These are phyloP conservation scores for Mystacides longicornis DNA, from an alignment of 2,888 invertebrate species.

Conservation along the genomic window DNA sequence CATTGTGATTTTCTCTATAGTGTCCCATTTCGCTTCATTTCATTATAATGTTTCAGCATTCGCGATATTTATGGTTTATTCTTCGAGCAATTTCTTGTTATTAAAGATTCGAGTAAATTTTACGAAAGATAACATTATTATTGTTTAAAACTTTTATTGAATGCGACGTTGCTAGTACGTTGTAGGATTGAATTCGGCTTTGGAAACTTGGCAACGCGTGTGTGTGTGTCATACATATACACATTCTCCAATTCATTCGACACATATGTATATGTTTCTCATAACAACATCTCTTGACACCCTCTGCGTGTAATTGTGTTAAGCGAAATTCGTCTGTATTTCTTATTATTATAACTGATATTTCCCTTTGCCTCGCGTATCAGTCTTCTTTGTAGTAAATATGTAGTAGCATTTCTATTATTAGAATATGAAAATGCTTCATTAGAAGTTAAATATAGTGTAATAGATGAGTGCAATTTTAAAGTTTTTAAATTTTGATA, in stretches of 20 bases:
- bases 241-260: not conserved
- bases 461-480: not conserved
- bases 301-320: not conserved
- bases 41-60: too few species aligned
- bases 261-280: not conserved
- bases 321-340: not conserved
- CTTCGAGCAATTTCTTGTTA: too few species aligned
- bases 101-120: too few species aligned
- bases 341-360: not conserved
- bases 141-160: conserved; percentile 12
- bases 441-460: not conserved
- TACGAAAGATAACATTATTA: conserved; percentile 9
- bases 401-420: not conserved
- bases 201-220: conserved; percentile 21
- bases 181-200: conserved; percentile 7
- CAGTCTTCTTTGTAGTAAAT: not conserved
- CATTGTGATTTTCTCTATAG: too few species aligned
- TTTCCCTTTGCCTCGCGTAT: not conserved
- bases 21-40: too few species aligned
- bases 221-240: not conserved
- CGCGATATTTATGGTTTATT: too few species aligned
- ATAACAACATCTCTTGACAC: not conserved
- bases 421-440: not conserved
- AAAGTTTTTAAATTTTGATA: not conserved
- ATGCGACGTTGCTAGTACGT: conserved; percentile 20